Base-by-base conservation (phyloP, 2,113 vertebrate genomes). In the Myrmecophaga tridactyla region DNA sequence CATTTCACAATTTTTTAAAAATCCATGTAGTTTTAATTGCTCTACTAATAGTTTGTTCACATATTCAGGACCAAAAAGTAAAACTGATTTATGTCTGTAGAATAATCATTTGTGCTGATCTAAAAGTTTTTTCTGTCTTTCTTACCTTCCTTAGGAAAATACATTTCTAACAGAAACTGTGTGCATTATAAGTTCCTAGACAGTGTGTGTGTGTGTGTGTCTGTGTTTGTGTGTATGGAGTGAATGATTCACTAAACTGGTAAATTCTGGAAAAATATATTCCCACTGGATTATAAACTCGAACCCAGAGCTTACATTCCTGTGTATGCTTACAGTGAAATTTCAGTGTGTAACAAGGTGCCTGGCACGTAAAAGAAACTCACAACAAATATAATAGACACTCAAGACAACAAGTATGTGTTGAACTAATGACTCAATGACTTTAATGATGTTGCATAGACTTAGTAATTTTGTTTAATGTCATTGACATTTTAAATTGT, bases 401-500 rank as follows among this genome's bases (percentile, higher is more conserved):
- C n/a, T n/a, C n/a, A n/a, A n/a, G n/a, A n/a, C n/a, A n/a, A n/a
- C n/a, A 93, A 48, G 5, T 73, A 46, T 67, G 56, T 92, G 58
- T 51, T 81, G 58, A 92, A 77, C 58, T 70, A 69, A 48, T 9
- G 69, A 56, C 7, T 91, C 60, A 69, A 1, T 81, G 62, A 93
- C 15, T 94, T 92, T 91, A 93, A 34, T 56, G 76, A 69, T 51
- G 29, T 94, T 92, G 20, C 46, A 39, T 43, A 93, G 27, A 92
- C 86, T 86, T 58, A 89, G 76, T 95, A 80, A 78, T 96, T 78
- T 81, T 41, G 5, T 43, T 62, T 85, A 94, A 87, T 12, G 63
- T 21, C 21, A 23, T 21, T 84, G n/a, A 89, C 25, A 60, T 92
- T 93, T 92, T 25, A 34, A 83, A 58, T 20, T 18, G 56, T 63